Conservation (phyloP, 2,888 invertebrate species). For the Siphlonurus alternatus region DNA sequence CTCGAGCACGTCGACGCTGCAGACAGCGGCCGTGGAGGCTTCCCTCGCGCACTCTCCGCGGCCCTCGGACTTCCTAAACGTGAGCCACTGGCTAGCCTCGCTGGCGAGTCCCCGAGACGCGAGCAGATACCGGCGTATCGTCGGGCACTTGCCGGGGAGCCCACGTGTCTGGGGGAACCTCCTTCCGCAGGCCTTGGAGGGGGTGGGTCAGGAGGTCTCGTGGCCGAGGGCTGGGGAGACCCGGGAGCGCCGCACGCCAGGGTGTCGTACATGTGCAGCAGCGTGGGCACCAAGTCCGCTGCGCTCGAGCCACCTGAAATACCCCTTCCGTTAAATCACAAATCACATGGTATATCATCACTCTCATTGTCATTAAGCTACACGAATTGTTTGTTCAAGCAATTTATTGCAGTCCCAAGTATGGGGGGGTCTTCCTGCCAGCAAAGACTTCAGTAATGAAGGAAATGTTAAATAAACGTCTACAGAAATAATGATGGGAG, state of each 20-base stretch:
- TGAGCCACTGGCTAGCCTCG: neutral
- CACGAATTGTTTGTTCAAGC: neutral
- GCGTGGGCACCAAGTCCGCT: slow-evolving; percentile 62
- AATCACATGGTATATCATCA: neutral
- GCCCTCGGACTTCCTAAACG: slow-evolving; percentile 11
- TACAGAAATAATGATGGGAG: neutral
- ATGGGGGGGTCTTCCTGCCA: too few relatives aligned
- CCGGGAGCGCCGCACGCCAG: slow-evolving; percentile 33
- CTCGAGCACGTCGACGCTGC: slow-evolving; percentile 43
- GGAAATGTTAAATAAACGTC: neutral
- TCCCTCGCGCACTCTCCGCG: slow-evolving; percentile 35
- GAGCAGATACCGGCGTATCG: too few relatives aligned
- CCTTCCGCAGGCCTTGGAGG: neutral
- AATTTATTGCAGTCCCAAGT: too few relatives aligned
- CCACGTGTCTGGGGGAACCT: neutral
- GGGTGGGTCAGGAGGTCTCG: slow-evolving; percentile 17
- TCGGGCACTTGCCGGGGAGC: neutral
- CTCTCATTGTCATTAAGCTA: neutral
- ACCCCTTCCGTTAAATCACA: neutral
- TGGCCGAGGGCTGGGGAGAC: slow-evolving; percentile 21
- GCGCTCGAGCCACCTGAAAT: slow-evolving; percentile 57
- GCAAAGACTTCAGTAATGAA: too few relatives aligned
- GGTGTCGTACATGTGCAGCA: slow-evolving; percentile 76
- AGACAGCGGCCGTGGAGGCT: slow-evolving; percentile 45
- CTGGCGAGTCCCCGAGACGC: neutral